Conservation (phyloP, 1,140 invertebrate species). For the Philopotamus ludificatus region DNA sequence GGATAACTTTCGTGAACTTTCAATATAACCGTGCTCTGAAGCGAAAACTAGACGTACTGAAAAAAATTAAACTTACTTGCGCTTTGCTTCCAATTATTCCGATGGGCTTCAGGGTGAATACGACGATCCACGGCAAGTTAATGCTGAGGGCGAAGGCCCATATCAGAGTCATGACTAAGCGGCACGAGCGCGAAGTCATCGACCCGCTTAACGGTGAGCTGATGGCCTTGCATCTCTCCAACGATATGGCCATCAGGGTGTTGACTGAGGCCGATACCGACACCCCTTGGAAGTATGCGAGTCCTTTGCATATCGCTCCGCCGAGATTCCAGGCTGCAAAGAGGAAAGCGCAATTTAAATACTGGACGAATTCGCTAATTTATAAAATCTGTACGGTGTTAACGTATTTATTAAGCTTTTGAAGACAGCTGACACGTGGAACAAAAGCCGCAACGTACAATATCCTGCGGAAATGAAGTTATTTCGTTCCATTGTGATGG, state of each 20-base stretch:
- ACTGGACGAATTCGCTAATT: too few relatives aligned
- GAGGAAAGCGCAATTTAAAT: too few relatives aligned
- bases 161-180: slow-evolving; percentile 54
- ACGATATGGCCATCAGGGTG: slow-evolving; percentile 63
- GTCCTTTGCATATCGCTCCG: slow-evolving; percentile 60
- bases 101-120: slow-evolving; percentile 51
- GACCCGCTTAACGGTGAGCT: slow-evolving; percentile 59
- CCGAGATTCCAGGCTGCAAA: slow-evolving; percentile 64
- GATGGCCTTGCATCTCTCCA: slow-evolving; percentile 62
- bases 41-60: too few relatives aligned
- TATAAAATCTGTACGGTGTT: too few relatives aligned
- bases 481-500: too few relatives aligned
- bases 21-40: too few relatives aligned
- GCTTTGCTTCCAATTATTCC: slow-evolving; percentile 44
- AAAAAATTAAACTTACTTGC: too few relatives aligned
- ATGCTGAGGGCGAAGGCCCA: slow-evolving; percentile 59
- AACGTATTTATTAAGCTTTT: too few relatives aligned
- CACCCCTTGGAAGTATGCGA: slow-evolving; percentile 64
- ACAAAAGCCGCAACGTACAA: too few relatives aligned
- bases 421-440: too few relatives aligned
- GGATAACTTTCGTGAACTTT: too few relatives aligned
- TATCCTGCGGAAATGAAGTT: too few relatives aligned
- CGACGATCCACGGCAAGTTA: slow-evolving; percentile 61
- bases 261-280: slow-evolving; percentile 65
- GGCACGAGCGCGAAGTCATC: slow-evolving; percentile 54